These are phyloP conservation scores for Leuciscus waleckii DNA, from an alignment of 2,797 vertebrate genomes.

Conservation along the genomic window DNA sequence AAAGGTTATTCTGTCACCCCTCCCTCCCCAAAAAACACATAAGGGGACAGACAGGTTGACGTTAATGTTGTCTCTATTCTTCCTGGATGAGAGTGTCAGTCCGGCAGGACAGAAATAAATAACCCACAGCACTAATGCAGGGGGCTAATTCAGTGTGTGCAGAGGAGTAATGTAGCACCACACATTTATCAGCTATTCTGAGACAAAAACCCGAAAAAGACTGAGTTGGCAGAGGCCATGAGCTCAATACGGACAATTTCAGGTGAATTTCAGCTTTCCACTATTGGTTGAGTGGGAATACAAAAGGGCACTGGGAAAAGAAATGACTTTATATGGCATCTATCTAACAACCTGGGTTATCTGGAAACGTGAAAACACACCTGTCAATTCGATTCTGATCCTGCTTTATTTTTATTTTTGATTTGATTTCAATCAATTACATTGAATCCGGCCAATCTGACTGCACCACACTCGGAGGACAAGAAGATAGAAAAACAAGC, in stretches of 20 bases:
- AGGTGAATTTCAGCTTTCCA: conserved; percentile 19
- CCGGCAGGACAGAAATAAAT: conserved; percentile 38
- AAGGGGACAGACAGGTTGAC: conserved; percentile 34
- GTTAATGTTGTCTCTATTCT: conserved; percentile 44
- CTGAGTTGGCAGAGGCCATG: conserved; percentile 10
- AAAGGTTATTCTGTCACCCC: conserved; percentile 35
- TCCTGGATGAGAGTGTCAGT: conserved; percentile 38
- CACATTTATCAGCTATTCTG: conserved; percentile 49
- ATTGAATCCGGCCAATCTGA: too few species aligned
- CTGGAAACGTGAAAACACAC: background rate
- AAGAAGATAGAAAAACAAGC: background rate
- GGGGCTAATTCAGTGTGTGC: conserved; percentile 22
- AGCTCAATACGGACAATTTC: conserved; percentile 25
- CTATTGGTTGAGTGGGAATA: background rate
- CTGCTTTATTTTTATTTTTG: too few species aligned
- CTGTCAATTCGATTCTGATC: too few species aligned
- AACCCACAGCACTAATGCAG: conserved; percentile 20
- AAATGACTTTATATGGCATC: background rate
- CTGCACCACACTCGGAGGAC: background rate
- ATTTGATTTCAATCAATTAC: too few species aligned
- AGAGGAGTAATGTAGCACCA: conserved; percentile 18
- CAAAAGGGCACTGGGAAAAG: conserved; percentile 13
- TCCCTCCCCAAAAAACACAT: conserved; percentile 10
- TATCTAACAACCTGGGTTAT: background rate
- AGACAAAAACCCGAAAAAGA: conserved; percentile 14